Conservation (phyloP, 2,888 invertebrate genomes). For the Elmis aenea region DNA sequence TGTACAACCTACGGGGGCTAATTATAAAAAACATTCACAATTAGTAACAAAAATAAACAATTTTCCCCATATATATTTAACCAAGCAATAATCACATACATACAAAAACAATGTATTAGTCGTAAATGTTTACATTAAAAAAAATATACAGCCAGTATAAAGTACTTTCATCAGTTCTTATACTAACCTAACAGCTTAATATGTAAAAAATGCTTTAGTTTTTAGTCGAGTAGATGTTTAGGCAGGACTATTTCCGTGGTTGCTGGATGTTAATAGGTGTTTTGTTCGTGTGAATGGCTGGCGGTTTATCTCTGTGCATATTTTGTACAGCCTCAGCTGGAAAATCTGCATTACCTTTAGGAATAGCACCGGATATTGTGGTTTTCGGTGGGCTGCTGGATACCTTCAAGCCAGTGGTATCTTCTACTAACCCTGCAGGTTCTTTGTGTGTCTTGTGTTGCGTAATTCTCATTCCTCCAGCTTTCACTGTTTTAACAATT, state of each 20-base stretch:
- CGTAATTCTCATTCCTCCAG: slow-evolving; percentile 88
- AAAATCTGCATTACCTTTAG: slow-evolving; percentile 81
- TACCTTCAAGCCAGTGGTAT: slow-evolving; percentile 68
- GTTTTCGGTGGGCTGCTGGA: slow-evolving; percentile 73
- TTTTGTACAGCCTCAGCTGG: slow-evolving; percentile 81
- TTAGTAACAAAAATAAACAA: no score
- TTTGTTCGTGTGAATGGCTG: slow-evolving; percentile 58
- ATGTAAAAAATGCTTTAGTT: no score
- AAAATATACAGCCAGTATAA: no score
- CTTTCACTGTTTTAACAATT: slow-evolving; percentile 63
- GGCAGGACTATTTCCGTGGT: slow-evolving; percentile 83
- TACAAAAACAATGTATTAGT: no score
- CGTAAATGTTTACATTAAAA: no score
- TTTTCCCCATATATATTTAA: no score
- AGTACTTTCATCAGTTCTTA: no score
- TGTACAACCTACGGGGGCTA: no score
- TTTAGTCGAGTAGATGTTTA: no score
- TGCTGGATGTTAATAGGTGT: slow-evolving; percentile 73
- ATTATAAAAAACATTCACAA: no score
- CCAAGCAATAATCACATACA: no score
- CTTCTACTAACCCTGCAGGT: slow-evolving; percentile 62
- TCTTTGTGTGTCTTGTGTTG: slow-evolving; percentile 74
- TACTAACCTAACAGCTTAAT: no score
- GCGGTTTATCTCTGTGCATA: slow-evolving; percentile 74
- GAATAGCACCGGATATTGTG: slow-evolving; percentile 73